Conservation (phyloP, 2,888 invertebrate genomes). For the Chalcosyrphus nemorum region DNA sequence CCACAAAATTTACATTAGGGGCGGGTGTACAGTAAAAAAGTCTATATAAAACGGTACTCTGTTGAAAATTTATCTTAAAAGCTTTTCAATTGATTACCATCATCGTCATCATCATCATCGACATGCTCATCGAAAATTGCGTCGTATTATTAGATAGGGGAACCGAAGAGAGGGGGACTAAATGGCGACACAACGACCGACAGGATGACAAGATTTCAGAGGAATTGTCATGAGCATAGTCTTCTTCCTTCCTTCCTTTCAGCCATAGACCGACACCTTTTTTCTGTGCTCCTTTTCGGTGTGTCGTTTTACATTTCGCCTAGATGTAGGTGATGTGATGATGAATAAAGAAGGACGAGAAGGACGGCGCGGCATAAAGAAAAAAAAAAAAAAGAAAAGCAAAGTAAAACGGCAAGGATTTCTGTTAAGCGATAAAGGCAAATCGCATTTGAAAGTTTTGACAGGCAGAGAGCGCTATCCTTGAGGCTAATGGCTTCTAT, state of each 20-base stretch:
- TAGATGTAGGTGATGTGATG: constrained; percentile 28
- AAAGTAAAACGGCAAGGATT: constrained; percentile 31
- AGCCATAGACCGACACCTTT: constrained; percentile 28
- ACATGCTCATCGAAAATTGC: constrained; percentile 50
- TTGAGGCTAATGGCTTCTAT: constrained; percentile 48
- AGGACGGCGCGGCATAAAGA: background rate
- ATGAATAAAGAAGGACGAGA: constrained; percentile 20
- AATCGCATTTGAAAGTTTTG: constrained; percentile 60
- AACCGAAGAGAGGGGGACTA: background rate
- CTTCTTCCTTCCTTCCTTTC: constrained; percentile 2
- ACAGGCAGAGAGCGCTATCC: constrained; percentile 26
- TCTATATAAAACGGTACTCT: constrained; percentile 1
- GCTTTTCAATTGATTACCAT: constrained; percentile 66
- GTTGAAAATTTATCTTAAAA: constrained; percentile 50
- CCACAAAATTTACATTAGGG: background rate
- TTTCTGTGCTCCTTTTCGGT: background rate
- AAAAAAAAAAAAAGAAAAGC: constrained; percentile 7
- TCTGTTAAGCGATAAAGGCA: constrained; percentile 50
- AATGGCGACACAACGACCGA: background rate
- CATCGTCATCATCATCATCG: constrained; percentile 50
- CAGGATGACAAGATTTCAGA: background rate
- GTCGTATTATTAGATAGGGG: constrained; percentile 14
- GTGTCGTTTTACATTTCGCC: constrained; percentile 7
- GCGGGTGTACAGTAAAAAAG: background rate
- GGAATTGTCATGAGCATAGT: constrained; percentile 16